These are phyloP conservation scores for Heterodera schachtii DNA, from an alignment of 1,140 invertebrate genomes.

Conservation along the genomic window DNA sequence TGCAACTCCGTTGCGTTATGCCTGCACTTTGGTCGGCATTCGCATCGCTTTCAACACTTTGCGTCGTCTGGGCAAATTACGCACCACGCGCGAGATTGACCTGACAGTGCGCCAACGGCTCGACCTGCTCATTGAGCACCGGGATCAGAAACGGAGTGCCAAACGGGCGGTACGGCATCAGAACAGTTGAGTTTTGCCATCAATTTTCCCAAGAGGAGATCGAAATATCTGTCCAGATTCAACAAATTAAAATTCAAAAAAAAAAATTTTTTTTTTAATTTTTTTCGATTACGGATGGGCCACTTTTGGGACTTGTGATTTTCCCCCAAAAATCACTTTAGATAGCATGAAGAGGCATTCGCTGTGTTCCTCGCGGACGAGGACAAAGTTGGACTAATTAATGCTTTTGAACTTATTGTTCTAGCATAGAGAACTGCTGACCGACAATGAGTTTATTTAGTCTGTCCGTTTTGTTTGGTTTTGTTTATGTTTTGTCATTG, in stretches of 20 bases:
- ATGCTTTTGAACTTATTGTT: constrained; percentile 1
- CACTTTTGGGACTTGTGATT: too few species aligned
- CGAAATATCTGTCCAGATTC: too few species aligned
- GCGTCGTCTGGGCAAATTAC: constrained; percentile 51
- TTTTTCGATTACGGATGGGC: too few species aligned
- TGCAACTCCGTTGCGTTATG: constrained; percentile 56
- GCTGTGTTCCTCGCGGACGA: background rate
- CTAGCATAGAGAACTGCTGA: too few species aligned
- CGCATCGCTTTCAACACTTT: constrained; percentile 49
- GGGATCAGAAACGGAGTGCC: constrained; percentile 14
- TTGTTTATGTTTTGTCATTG: too few species aligned
- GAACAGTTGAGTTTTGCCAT: too few species aligned
- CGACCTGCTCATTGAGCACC: constrained; percentile 30
- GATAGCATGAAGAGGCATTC: background rate
- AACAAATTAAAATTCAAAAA: too few species aligned
- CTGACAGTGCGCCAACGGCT: constrained; percentile 34
- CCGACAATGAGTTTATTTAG: background rate
- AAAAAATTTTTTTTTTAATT: too few species aligned
- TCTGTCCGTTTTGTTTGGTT: background rate
- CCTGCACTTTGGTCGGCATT: constrained; percentile 48
- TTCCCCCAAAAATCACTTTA: too few species aligned
- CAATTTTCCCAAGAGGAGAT: too few species aligned
- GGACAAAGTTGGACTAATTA: background rate
- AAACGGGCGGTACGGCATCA: background rate
- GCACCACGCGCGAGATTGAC: constrained; percentile 55